These are phyloP conservation scores for Halocynthia aurantium DNA, from an alignment of 23 tunicate species.

Conservation along the genomic window DNA sequence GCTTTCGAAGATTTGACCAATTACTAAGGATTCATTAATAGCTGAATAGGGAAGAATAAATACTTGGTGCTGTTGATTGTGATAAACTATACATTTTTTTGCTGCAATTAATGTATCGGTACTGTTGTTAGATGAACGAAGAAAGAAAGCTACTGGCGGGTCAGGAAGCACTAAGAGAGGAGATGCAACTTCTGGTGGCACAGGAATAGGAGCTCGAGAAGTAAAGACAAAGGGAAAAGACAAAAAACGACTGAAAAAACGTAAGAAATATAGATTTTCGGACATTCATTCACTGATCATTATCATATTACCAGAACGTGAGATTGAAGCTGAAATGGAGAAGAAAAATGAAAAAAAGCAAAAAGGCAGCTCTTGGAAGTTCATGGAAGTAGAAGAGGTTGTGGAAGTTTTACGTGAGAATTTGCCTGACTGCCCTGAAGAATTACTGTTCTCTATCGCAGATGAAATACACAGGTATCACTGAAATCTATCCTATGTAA, in stretches of 20 bases:
- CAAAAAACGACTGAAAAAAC: constrained; percentile 60
- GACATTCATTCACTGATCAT: too few relatives aligned
- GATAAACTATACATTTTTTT: too few relatives aligned
- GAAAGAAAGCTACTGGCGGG: constrained; percentile 54
- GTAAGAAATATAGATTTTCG: too few relatives aligned
- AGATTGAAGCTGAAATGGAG: constrained; percentile 18
- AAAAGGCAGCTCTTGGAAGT: not conserved
- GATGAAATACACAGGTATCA: constrained; percentile 30
- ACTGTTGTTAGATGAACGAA: constrained; percentile 34
- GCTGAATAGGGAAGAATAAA: constrained; percentile 35
- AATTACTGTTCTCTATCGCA: constrained; percentile 30
- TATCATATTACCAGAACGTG: not conserved
- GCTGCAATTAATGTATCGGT: not conserved
- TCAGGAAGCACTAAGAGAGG: constrained; percentile 30
- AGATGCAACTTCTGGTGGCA: constrained; percentile 40
- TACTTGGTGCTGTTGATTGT: constrained; percentile 4
- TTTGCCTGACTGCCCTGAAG: constrained; percentile 42
- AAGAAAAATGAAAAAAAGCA: not conserved
- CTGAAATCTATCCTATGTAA: not conserved
- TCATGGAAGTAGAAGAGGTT: constrained; percentile 57
- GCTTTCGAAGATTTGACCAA: too few relatives aligned
- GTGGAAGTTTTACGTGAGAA: constrained; percentile 23
- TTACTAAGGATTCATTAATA: too few relatives aligned
- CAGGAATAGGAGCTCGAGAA: constrained; percentile 68
- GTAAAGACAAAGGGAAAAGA: constrained; percentile 78